Evolutionary conservation across 1,140 invertebrate genomes (phyloP).

Genomic region (Holcopasites calliopsidis): DNA sequence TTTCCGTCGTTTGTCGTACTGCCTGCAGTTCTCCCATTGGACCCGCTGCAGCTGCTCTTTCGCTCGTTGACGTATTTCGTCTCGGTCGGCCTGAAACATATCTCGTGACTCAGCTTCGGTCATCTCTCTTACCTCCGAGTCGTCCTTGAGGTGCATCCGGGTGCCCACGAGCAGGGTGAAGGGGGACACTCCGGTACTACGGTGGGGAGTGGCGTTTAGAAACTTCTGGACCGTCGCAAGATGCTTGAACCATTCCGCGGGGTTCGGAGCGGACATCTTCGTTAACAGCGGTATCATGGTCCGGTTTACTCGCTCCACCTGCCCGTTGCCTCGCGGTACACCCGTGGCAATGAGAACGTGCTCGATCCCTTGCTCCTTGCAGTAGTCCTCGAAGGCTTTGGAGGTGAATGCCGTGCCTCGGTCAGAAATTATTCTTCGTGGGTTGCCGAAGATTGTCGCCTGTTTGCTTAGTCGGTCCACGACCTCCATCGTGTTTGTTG

Average conservation of each 20-base stretch:
- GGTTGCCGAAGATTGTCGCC: not conserved
- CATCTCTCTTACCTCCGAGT: conserved; percentile 51
- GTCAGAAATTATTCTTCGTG: not conserved
- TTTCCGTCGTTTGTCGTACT: conserved; percentile 56
- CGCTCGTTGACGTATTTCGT: conserved; percentile 52
- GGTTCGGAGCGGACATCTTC: conserved; percentile 63
- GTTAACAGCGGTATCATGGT: conserved; percentile 61
- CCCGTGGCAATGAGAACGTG: not conserved
- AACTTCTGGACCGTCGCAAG: conserved; percentile 60
- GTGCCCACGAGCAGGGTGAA: conserved; percentile 68
- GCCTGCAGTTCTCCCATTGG: conserved; percentile 65
- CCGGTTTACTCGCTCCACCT: conserved; percentile 67
- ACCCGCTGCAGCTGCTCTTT: conserved; percentile 60
- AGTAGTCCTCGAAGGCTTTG: not conserved
- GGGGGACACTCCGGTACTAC: conserved; percentile 65
- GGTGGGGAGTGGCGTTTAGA: conserved; percentile 67
- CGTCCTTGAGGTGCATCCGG: conserved; percentile 60
- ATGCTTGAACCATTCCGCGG: conserved; percentile 65
- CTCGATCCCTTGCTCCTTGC: not conserved
- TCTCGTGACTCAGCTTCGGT: conserved; percentile 22
- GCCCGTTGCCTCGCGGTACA: conserved; percentile 66
- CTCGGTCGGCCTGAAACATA: conserved; percentile 45
- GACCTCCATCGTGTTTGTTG: not conserved
- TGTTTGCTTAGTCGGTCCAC: not conserved
- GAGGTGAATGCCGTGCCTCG: not conserved